Base-by-base conservation (phyloP, 2,888 invertebrate species). In the Zhuqinia jingwanae region DNA sequence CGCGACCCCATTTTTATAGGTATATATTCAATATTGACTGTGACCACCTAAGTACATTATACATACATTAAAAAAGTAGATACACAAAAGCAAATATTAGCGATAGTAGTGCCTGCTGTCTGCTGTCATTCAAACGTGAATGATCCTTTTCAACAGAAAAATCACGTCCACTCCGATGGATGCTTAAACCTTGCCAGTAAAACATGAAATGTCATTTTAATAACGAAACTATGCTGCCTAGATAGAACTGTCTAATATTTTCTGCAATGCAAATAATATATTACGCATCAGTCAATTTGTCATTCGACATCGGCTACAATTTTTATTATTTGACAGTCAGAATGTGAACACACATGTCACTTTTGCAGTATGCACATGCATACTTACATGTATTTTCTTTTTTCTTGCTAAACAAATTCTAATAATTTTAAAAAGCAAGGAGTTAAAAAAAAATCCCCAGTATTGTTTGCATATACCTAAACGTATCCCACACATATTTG, bases 251-350 rank as follows among this genome's bases (percentile, higher is more conserved):
- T 47, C n/a, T 30, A 15, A 20, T 13, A 10, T 22, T 0, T 45
- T 10, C 22, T 58, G 25, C 11, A 25, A 20, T 13, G 45, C 47
- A 70, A 22, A 10, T 25, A 11, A 45, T 22, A n/a, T n/a, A n/a
- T n/a, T 45, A 70, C 68, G 22, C 42, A 20, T 25, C 47, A 70
- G 45, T 22, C 45, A 70, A 70, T 70, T 70, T 47, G 8, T 70
- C 68, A 70, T 70, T 42, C 68, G 45, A 45, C 68, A 70, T 22
- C 68, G 17, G 17, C 30, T 30, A 63, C n/a, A 30, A 30, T 22
- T 58, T 15, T n/a, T 58, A 25, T 25, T 8, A 22, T 58, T 25
- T 50, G 50, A 15, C 50, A 15, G 50, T 50, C 50, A 11, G 50
- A 15, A 11, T 13, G 50, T 50, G 10, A 5, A 15, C 50, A 50